Conservation (phyloP, 2,888 invertebrate species). For the Meteorus cinctellus region DNA sequence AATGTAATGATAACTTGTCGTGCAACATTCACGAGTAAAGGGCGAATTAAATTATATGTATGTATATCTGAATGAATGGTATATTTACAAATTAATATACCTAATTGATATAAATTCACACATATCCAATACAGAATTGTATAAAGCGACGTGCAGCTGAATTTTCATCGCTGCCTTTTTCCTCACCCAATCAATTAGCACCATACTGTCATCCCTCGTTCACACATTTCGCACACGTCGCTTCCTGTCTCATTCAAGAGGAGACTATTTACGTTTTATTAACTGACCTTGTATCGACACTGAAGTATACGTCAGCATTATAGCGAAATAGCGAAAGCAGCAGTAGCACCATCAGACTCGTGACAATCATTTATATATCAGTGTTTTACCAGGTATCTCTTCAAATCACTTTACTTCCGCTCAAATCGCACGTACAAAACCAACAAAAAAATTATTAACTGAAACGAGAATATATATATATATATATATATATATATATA, state of each 20-base stretch:
- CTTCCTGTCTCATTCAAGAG: neutral
- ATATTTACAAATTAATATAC: constrained; percentile 6
- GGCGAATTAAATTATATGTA: constrained; percentile 22
- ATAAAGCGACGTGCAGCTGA: neutral
- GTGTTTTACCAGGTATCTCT: constrained; percentile 51
- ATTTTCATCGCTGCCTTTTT: constrained; percentile 3
- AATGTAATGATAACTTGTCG: constrained; percentile 30
- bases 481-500: neutral
- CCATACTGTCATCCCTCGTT: neutral
- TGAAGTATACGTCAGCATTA: neutral
- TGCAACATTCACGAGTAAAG: constrained; percentile 39
- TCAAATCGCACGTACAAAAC: constrained; percentile 55
- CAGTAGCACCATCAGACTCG: constrained; percentile 51
- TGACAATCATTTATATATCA: constrained; percentile 69
- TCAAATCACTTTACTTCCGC: constrained; percentile 48
- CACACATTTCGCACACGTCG: constrained; percentile 2
- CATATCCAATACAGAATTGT: constrained; percentile 22
- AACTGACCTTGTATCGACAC: constrained; percentile 18
- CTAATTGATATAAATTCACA: constrained; percentile 23
- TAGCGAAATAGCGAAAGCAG: constrained; percentile 2
- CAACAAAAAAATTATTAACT: constrained; percentile 35
- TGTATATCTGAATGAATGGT: neutral
- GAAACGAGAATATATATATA: constrained; percentile 38
- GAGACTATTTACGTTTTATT: constrained; percentile 21
- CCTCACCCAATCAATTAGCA: neutral